Base-by-base conservation (phyloP, 2,888 invertebrate genomes). In the Homarus gammarus region DNA sequence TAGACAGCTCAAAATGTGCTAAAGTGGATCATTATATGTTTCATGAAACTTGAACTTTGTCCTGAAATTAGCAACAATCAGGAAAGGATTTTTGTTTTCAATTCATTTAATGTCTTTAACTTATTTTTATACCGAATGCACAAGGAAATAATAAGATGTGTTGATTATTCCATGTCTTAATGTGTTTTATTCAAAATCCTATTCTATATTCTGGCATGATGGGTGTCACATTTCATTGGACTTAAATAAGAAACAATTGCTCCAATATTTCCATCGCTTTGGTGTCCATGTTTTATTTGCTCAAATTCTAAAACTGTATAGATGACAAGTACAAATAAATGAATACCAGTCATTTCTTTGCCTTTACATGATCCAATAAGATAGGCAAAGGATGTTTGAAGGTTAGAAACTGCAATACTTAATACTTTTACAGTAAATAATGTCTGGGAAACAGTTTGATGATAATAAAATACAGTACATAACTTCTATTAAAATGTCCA, bases 111-210 rank as follows among this genome's bases (percentile, higher is more conserved):
- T 89, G 84, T 89, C 89, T 79, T 86, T 89, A 89, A 89, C 89
- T 89, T 89, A 89, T 89, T 89, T 89, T 89, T 89, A 89, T 89
- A 89, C 89, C 78, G 51, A 89, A 89, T 88, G 88, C 89, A 89
- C 89, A 89, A 84, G 83, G 79, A 89, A 89, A 89, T 89, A 89
- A 88, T 88, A 88, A 88, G 84, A 89, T 84, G 84, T 89, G 89
- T 89, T 89, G 89, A 89, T 89, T 89, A 89, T 84, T 89, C 84
- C 84, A 89, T 84, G 89, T 89, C 78, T 72, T 31, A n/a, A 75
- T 77, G 89, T 89, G 89, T 89, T 89, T 89, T 84, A 89, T 89
- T 87, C 81, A 73, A 72, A 73, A 82, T 73, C 81, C 81, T 82
- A 51, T 40, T 68, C 51, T 70, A 27, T 75, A 31, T 44, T 27